These are phyloP conservation scores for Lasioglossum villosulum DNA, from an alignment of 2,888 invertebrate genomes.

Conservation along the genomic window DNA sequence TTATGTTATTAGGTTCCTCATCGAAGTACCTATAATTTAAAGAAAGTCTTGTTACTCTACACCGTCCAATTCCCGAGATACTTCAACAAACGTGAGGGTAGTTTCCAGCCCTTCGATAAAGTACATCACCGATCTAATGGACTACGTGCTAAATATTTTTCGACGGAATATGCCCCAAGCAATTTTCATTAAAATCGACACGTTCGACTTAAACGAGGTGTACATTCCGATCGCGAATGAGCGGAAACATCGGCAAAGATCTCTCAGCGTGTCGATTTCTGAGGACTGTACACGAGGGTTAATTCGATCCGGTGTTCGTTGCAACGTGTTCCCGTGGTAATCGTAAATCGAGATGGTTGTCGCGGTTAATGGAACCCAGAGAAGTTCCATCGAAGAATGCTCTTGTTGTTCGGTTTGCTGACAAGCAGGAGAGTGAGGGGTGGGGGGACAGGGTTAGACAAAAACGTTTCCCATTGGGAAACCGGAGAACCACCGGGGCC, in stretches of 20 bases:
- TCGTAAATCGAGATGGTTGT: conserved; percentile 21
- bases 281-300: background rate
- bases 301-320: background rate
- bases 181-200: background rate
- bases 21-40: no score
- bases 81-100: no score
- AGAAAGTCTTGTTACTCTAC: no score
- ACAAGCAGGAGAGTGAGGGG: background rate
- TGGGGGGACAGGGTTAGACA: background rate
- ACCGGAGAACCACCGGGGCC: conserved; percentile 2
- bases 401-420: background rate
- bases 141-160: background rate
- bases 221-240: background rate
- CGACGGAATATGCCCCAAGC: background rate
- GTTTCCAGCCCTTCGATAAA: no score
- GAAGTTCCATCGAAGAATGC: conserved; percentile 23
- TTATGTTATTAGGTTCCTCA: no score
- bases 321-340: background rate
- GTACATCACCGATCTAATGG: no score
- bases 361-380: background rate
- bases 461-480: conserved; percentile 28
- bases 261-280: background rate
- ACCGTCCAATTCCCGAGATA: no score
- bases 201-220: background rate
- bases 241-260: background rate